These are phyloP conservation scores for Nothura maculosa DNA, from an alignment of 2,797 vertebrate species.

Conservation along the genomic window DNA sequence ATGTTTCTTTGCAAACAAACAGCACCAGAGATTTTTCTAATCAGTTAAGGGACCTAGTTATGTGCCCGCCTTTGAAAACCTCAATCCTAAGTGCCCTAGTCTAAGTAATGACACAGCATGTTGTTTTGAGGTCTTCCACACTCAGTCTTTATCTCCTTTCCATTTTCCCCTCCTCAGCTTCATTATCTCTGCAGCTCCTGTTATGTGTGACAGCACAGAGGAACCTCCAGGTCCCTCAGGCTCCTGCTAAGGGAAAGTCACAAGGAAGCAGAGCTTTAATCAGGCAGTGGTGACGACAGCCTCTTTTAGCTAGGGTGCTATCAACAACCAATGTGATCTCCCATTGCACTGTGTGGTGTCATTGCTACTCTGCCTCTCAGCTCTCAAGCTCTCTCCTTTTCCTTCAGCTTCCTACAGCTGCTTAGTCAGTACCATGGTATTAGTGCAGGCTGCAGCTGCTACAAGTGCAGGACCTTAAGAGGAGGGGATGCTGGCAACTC, in stretches of 20 bases:
- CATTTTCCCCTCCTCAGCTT: not conserved
- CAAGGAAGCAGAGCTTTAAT: not conserved
- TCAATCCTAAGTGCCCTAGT: not conserved
- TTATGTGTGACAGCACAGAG: accelerated
- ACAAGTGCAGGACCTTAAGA: not conserved
- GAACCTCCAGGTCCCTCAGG: not conserved
- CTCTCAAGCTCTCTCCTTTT: not conserved
- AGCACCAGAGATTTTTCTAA: not conserved
- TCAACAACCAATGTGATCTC: not conserved
- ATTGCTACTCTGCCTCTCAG: not conserved
- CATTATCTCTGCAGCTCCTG: not conserved
- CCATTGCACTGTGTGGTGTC: not conserved
- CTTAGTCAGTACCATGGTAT: not conserved
- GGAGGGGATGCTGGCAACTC: not conserved
- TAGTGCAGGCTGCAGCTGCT: not conserved
- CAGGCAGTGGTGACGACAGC: not conserved
- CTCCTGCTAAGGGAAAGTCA: not conserved
- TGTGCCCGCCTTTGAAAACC: not conserved
- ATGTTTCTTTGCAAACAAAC: not conserved
- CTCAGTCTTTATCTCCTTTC: not conserved
- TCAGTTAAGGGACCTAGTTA: not conserved
- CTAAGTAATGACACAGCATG: not conserved
- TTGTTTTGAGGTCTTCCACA: not conserved
- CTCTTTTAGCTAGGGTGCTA: not conserved
- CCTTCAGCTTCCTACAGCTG: not conserved